Evolutionary conservation across 2,113 vertebrate species (phyloP), one percentile per base, ranked within the genome.

Genomic region (Callochromis pleurospilus): DNA sequence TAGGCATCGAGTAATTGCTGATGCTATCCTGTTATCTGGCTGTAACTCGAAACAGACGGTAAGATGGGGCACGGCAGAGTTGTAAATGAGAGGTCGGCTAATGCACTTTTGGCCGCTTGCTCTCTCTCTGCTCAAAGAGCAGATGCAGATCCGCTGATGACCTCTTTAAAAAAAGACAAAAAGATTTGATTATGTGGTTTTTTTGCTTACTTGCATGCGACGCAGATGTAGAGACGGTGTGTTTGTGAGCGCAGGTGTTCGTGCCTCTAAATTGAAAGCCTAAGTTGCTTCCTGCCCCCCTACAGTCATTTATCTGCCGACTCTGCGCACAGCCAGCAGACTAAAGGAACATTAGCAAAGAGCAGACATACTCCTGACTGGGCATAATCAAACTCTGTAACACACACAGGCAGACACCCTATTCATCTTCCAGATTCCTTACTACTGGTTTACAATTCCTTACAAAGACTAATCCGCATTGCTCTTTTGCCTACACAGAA

Each of bases 1-100:
- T 93, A 80, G 79, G 62, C 83, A 91, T 91, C 31, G 29, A 81
- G 79, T 96, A 92, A 95, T 94, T 93, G 95, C 95, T 95, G 94
- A 96, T 96, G 89, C 91, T 94, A 94, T 94, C 94, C 90, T 49
- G 31, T 77, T 87, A 84, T 88, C 86, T 45, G 80, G 80, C 86
- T 82, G 7, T 56, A 79, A 81, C 88, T 77, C 12, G 11, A 73
- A 85, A 33, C 81, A 56, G 79, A 81, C 84, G 54, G 82, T 49
- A 17, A 86, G 87, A 88, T 87, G 75, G 73, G 58, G 89, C 82
- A 86, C n/a, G 10, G 73, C 80, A n/a, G 82, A 84, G 89, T 86
- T 85, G 88, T 70, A 90, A 89, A 73, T 19, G 80, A 87, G 91
- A 88, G 90, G 88, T 92, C 54, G 17, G 77, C 91, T 92, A 88